Percentiles rank a stretch among this genome's conserved stretches.
Evolutionary conservation across 2,113 vertebrate genomes (phyloP).

Genomic region (Mustela nigripes): DNA sequence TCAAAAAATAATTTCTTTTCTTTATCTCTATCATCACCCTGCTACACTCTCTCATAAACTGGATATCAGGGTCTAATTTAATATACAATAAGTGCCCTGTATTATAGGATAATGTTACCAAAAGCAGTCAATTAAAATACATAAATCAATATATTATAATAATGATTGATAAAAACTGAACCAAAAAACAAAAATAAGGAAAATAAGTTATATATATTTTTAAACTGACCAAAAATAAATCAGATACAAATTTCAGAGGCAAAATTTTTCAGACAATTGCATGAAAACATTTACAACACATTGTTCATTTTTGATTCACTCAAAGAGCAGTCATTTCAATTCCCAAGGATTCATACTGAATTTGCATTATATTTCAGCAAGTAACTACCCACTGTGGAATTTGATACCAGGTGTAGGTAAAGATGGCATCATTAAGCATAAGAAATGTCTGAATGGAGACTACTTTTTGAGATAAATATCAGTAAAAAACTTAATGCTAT

Average conservation of each 20-base stretch:
- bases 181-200: neutral
- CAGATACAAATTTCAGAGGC: slow-evolving; percentile 17
- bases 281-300: neutral
- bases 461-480: neutral
- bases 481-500: neutral
- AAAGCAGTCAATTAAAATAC: neutral
- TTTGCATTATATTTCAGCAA: neutral
- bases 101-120: neutral
- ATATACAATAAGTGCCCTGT: neutral
- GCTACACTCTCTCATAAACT: neutral
- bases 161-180: neutral
- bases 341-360: neutral
- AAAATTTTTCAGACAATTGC: slow-evolving; percentile 10
- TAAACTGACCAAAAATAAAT: neutral
- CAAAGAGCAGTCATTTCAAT: neutral
- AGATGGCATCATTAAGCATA: neutral
- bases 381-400: neutral
- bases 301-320: neutral
- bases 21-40: neutral
- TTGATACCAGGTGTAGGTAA: neutral
- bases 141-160: neutral
- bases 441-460: neutral
- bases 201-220: neutral
- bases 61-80: neutral
- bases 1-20: neutral